Evolutionary conservation across 2,113 vertebrate genomes (phyloP).

Genomic region (Microcebus griseorufus): DNA sequence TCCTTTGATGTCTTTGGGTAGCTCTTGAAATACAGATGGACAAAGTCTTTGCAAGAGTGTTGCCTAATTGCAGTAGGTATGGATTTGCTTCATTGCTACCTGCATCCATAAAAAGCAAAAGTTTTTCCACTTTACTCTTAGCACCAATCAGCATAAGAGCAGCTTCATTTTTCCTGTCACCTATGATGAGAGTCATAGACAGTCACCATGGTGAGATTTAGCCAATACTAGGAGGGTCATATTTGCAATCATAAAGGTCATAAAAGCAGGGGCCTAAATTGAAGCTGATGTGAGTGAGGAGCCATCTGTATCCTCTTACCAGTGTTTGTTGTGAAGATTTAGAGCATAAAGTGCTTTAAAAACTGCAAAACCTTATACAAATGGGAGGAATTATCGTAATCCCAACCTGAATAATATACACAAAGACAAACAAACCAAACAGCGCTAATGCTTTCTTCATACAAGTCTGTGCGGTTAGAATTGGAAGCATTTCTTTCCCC

Average conservation of each 20-base stretch:
- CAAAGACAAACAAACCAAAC: conserved; percentile 55
- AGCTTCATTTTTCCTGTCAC: conserved; percentile 12
- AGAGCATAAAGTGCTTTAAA: conserved; percentile 51
- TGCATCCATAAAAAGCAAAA: not conserved
- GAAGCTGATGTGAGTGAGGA: conserved; percentile 14
- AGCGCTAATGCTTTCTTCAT: not conserved
- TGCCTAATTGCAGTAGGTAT: not conserved
- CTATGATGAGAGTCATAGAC: not conserved
- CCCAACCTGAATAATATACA: conserved; percentile 35
- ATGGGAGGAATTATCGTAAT: conserved; percentile 59
- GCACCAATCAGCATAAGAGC: not conserved
- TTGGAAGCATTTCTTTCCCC: not conserved
- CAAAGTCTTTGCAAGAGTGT: not conserved
- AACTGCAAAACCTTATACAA: conserved; percentile 57
- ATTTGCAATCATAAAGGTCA: conserved; percentile 61
- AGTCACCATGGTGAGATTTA: not conserved
- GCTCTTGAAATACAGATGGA: not conserved
- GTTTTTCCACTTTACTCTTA: not conserved
- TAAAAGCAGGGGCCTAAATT: conserved; percentile 33
- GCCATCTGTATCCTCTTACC: conserved; percentile 42
- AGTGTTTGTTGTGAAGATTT: conserved; percentile 67
- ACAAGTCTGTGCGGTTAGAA: conserved; percentile 32
- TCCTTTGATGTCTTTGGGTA: not conserved
- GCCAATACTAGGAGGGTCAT: not conserved
- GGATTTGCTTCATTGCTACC: not conserved